Conservation (phyloP, 2,113 vertebrate species). For the Raja brachyura region DNA sequence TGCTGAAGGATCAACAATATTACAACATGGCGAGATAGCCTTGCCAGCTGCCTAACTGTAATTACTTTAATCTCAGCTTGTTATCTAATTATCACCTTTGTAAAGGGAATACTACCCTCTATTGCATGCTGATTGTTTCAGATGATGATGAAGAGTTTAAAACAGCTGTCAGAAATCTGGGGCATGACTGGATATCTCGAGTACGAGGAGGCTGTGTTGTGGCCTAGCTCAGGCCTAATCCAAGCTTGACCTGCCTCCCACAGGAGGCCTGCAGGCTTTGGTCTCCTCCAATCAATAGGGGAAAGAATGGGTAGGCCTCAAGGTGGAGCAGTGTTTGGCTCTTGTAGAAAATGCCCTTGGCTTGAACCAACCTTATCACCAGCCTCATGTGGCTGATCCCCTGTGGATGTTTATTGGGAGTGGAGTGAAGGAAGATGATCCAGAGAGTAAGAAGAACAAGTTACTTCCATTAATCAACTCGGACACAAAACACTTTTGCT, state of each 20-base stretch:
- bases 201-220: slow-evolving; percentile 54
- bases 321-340: not conserved
- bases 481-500: slow-evolving; percentile 16
- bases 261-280: not conserved
- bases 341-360: not conserved
- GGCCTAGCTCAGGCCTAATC: slow-evolving; percentile 46
- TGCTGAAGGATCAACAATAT: slow-evolving; percentile 74
- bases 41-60: slow-evolving; percentile 76
- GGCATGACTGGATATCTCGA: slow-evolving; percentile 60
- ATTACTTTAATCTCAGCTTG: slow-evolving; percentile 85
- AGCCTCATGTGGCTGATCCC: not conserved
- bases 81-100: slow-evolving; percentile 89
- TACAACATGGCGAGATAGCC: slow-evolving; percentile 69
- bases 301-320: not conserved
- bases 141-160: slow-evolving; percentile 68
- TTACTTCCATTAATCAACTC: not conserved
- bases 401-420: not conserved
- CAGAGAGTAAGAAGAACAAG: not conserved
- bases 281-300: not conserved
- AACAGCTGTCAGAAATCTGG: slow-evolving; percentile 74
- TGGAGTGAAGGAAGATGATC: not conserved
- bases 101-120: slow-evolving; percentile 78
- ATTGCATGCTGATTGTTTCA: slow-evolving; percentile 74
- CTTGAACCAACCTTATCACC: not conserved
- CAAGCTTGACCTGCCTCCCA: not conserved